Base-by-base conservation (phyloP, 1,140 invertebrate genomes). In the Drosophila melanica region DNA sequence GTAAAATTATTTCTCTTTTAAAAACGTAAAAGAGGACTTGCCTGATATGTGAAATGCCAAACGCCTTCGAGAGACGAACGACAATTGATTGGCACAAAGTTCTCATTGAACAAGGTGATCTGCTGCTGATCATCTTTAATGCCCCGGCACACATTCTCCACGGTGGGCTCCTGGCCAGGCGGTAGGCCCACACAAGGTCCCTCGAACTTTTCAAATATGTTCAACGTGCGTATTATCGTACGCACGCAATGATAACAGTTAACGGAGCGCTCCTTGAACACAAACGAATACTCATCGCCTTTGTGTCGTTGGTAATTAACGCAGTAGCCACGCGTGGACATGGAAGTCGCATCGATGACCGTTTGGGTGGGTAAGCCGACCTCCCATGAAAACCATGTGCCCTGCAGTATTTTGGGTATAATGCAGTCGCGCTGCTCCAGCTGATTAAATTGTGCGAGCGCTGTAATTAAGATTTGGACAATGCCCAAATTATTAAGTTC, bases 11-110 rank as follows among this genome's bases (percentile, higher is more conserved):
- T 30, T n/a, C 3, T 45, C 3, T 33, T 1, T 12, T 4, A 16
- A 47, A 33, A 18, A 9, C 8, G 5, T 9, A 9, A 8, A 35
- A 9, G 5, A 12, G 18, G 14, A 58, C 68, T 90, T 91, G 94
- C 94, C 92, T 98, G 97, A 93, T 98, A 98, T 14, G 96, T 96
- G 94, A 98, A 98, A 85, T 98, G 96, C 97, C 97, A 98, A 4
- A 98, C 97, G 70, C 98, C 98, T 94, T 98, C 98, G 18, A 98
- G 93, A 48, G 97, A 97, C 3, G 97, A 98, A 65, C 97, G 94
- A 81, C 98, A 98, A 93, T 98, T 98, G 4, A 98, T 96, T 90
- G 97, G 97, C 10, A 96, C 95, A 92, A 96, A 97, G 93, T 98
- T 98, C 86, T 98, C 97, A 39, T 96, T 96, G 90, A 98, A 98